A percentile compares a stretch with the other conserved stretches of the same genome.
These are phyloP conservation scores for Spizaetus ornatus DNA, from an alignment of 2,113 vertebrate species.

Conservation along the genomic window DNA sequence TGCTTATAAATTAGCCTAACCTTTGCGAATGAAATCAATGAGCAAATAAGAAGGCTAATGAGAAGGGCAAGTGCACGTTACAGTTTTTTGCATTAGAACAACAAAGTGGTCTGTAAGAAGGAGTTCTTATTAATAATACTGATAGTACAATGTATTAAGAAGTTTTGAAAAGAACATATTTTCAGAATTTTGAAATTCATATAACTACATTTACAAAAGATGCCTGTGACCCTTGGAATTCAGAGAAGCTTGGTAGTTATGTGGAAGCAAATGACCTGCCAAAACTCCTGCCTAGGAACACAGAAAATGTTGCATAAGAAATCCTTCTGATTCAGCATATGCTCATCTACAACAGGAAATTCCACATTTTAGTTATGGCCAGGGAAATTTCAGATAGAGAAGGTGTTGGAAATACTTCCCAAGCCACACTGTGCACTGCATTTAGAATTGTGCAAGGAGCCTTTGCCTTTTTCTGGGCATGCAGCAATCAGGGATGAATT, in stretches of 20 bases:
- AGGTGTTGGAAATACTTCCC: not conserved
- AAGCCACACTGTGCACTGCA: not conserved
- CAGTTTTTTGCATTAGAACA: not conserved
- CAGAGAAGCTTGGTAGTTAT: not conserved
- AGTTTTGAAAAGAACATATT: not conserved
- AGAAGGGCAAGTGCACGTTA: not conserved
- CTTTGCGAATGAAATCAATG: not conserved
- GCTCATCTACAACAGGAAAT: not conserved
- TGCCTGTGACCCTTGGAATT: not conserved
- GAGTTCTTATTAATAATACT: not conserved
- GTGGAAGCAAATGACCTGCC: not conserved
- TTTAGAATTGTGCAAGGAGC: not conserved
- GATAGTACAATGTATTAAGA: not conserved
- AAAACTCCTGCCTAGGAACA: not conserved
- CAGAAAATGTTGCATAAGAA: not conserved
- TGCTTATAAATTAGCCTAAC: rapidly evolving
- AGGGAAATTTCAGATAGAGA: not conserved
- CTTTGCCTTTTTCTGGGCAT: not conserved
- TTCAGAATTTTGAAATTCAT: not conserved
- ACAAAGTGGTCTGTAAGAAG: not conserved
- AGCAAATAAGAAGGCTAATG: rapidly evolving
- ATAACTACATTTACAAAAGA: not conserved
- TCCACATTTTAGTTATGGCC: not conserved
- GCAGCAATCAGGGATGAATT: not conserved
- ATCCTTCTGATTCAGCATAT: not conserved